Evolutionary conservation across 2,797 vertebrate genomes (phyloP), one percentile per base, ranked within the genome.

Genomic region (Limosa lapponica): DNA sequence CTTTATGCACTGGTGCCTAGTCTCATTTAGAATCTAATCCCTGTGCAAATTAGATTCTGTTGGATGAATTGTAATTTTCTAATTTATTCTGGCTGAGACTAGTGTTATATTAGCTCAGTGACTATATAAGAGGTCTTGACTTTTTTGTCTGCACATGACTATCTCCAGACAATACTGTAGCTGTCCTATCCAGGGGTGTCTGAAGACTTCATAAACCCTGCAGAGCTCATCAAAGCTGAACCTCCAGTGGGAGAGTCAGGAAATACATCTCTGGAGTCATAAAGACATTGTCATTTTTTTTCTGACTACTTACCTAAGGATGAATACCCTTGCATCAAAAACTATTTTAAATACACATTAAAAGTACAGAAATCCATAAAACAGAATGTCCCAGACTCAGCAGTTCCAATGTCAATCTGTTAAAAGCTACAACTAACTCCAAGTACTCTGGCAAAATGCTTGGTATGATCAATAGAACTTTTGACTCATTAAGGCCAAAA

Each of bases 221-320:
- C 5, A 4, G 37, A 58, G 6, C 4, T 73, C 8, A 43, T 58
- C 8, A 16, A 73, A 81, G 17, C 59, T 52, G 25, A 83, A 41
- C 4, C 3, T 64, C 14, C 39, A 37, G 4, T 13, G 16, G 0
- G 3, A 4, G 10, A 58, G 7, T 24, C 36, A 54, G 52, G 22
- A 91, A 80, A 91, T 37, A 30, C 3, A 6, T 46, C 4, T 73
- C 22, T 62, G 32, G 37, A 43, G 17, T 54, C 41, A 48, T 51
- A 44, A 77, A 59, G 22, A 55, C 8, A 61, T 24, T 36, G 15
- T 1, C 7, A 44, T 4, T 8, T 61, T 61, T 65, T 49, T 49
- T 59, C 18, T 73, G 43, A 44, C n/a, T 82, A 3, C 18, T 72
- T 62, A 58, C 4, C 7, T 69, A 32, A 82, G 12, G 11, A 65